Evolutionary conservation across 2,797 vertebrate species (phyloP).

Genomic region (Trematocara caparti): DNA sequence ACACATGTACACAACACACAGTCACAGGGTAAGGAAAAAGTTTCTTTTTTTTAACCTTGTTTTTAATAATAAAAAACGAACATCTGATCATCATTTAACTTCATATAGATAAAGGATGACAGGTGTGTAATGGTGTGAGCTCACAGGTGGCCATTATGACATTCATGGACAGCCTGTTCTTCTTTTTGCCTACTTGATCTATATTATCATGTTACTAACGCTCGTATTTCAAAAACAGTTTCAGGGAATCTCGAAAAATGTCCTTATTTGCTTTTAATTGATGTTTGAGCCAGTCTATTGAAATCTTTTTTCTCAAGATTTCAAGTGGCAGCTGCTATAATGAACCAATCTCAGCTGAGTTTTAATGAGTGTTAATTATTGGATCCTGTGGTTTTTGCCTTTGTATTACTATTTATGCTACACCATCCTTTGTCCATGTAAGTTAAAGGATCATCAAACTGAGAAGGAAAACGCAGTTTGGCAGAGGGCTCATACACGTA

Average conservation of each 20-base stretch:
- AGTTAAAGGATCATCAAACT: constrained; percentile 39
- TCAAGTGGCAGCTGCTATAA: not conserved
- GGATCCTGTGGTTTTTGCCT: not conserved
- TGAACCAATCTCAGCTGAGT: not conserved
- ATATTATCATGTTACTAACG: not conserved
- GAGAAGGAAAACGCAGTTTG: constrained; percentile 6
- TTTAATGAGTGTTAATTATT: not conserved
- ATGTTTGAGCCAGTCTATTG: not conserved
- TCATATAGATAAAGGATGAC: constrained; percentile 14
- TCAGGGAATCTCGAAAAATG: constrained; percentile 27
- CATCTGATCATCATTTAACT: constrained; percentile 41
- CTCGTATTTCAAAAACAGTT: not conserved
- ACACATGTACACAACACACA: not conserved
- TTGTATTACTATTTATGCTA: not conserved
- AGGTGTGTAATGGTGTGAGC: not conserved
- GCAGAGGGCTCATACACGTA: constrained; percentile 25
- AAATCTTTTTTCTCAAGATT: not conserved
- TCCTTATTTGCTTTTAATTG: not conserved
- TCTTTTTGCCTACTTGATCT: not conserved
- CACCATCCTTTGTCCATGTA: constrained; percentile 24
- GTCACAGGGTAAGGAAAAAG: constrained; percentile 12
- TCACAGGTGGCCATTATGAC: constrained; percentile 7
- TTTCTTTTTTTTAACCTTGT: constrained; percentile 1
- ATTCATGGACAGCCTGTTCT: not conserved
- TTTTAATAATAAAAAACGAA: constrained; percentile 29